Conservation (phyloP, 2,113 vertebrate species). For the Thomomys bottae region DNA sequence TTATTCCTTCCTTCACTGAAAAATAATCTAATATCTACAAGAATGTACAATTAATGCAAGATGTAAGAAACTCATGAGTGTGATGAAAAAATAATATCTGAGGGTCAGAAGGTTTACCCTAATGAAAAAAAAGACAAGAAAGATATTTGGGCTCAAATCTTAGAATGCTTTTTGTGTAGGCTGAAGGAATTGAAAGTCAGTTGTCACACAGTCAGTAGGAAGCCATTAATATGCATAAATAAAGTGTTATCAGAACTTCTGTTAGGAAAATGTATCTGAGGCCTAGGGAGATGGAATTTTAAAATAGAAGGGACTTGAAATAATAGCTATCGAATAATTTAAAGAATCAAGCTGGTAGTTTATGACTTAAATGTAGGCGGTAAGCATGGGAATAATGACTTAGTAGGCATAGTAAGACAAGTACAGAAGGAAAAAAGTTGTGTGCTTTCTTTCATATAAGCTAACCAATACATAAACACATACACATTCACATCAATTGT, state of each 20-base stretch:
- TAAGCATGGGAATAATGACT: neutral
- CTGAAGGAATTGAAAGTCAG: neutral
- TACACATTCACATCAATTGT: too few species aligned
- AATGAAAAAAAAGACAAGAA: neutral
- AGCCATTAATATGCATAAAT: neutral
- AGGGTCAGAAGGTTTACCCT: neutral
- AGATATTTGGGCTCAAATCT: neutral
- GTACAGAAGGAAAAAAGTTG: too few species aligned
- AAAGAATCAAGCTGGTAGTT: neutral
- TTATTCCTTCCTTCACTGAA: neutral
- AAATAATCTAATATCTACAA: neutral
- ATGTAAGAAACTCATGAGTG: neutral
- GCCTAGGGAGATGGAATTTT: neutral
- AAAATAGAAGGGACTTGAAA: neutral
- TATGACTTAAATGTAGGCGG: neutral
- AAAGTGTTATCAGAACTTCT: conserved; percentile 15
- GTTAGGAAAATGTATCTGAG: neutral
- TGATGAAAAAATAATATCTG: neutral
- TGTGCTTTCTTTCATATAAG: too few species aligned
- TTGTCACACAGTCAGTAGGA: neutral
- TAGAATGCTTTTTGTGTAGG: conserved; percentile 14
- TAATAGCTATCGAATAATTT: neutral
- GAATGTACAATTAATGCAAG: neutral
- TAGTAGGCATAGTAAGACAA: too few species aligned
- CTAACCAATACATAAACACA: too few species aligned